These are phyloP conservation scores for Prunella himalayana DNA, from an alignment of 2,113 vertebrate species.

Conservation along the genomic window DNA sequence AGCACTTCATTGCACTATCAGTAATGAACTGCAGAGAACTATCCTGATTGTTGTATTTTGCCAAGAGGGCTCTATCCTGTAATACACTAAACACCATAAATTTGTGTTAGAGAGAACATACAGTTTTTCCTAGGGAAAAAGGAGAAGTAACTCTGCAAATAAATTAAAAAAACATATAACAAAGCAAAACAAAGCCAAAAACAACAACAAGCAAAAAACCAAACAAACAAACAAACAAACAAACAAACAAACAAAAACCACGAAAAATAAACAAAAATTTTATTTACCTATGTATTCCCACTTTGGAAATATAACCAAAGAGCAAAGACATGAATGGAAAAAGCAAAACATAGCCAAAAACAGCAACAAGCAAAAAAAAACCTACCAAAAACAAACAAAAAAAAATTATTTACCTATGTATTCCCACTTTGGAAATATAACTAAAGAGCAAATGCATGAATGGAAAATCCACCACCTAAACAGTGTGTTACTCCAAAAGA, in stretches of 20 bases:
- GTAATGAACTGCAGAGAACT: background rate
- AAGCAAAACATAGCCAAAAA: background rate
- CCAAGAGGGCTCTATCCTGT: background rate
- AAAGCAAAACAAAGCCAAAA: background rate
- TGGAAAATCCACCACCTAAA: background rate
- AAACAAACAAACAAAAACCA: no score
- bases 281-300: background rate
- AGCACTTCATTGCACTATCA: background rate
- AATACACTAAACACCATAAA: background rate
- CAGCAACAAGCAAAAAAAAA: no score
- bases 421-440: background rate
- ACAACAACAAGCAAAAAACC: background rate
- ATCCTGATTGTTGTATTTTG: background rate
- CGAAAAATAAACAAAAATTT: background rate
- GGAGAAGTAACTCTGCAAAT: background rate
- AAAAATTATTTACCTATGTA: background rate
- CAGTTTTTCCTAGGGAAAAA: background rate
- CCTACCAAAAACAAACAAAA: background rate
- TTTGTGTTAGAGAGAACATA: background rate
- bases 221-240: no score
- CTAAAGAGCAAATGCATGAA: background rate
- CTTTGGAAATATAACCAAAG: background rate
- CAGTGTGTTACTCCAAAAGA: background rate
- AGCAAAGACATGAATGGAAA: background rate
- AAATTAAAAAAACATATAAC: background rate